These are phyloP conservation scores for Coptotermes formosanus DNA, from an alignment of 1,140 invertebrate genomes.

Conservation along the genomic window DNA sequence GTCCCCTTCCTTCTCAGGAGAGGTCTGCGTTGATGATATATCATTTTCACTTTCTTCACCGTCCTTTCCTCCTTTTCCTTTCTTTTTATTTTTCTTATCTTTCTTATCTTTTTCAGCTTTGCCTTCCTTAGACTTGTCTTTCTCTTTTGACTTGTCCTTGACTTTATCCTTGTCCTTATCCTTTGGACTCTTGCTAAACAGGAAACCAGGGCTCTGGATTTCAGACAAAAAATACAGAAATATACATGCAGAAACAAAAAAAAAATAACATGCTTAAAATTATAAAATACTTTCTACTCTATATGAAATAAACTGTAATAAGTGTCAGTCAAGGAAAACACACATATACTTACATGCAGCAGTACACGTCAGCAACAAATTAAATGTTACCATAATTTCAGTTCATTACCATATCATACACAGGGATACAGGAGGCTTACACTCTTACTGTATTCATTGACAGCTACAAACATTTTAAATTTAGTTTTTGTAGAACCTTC, in stretches of 20 bases:
- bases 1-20: constrained; percentile 28
- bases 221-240: constrained; percentile 28
- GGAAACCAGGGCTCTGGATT: constrained; percentile 36
- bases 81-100: constrained; percentile 34
- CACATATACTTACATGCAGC: background rate
- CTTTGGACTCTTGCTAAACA: constrained; percentile 36
- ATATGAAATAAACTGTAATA: too few relatives aligned
- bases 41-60: constrained; percentile 29
- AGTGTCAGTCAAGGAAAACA: too few relatives aligned
- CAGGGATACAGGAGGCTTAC: too few relatives aligned
- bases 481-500: too few relatives aligned
- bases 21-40: constrained; percentile 25
- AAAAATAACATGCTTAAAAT: background rate
- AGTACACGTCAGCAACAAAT: background rate
- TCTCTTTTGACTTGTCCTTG: constrained; percentile 32
- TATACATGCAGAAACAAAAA: constrained; percentile 26
- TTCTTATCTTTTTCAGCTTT: constrained; percentile 36
- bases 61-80: constrained; percentile 34
- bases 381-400: too few relatives aligned
- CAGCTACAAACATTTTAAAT: too few relatives aligned
- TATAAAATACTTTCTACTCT: background rate
- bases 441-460: too few relatives aligned
- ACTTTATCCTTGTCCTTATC: constrained; percentile 36
- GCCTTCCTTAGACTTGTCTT: constrained; percentile 30
- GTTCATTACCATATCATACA: too few relatives aligned